Evolutionary conservation across 23 tunicate genomes (phyloP).

Genomic region (Trididemnum clinides): DNA sequence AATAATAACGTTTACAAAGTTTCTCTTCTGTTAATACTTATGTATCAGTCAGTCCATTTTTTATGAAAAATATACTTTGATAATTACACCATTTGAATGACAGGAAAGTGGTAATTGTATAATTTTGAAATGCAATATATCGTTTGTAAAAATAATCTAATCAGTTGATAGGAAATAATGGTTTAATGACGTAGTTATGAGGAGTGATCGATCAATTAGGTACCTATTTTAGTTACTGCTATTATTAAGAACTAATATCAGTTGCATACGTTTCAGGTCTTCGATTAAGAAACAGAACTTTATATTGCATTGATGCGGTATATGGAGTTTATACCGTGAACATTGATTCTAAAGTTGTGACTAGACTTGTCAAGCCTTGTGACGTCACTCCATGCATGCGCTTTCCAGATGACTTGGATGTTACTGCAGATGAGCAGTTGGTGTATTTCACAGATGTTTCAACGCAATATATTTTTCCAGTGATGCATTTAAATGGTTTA

Average conservation of each 20-base stretch:
- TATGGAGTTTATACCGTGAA: conserved; percentile 52
- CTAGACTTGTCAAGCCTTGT: conserved; percentile 28
- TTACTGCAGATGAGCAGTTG: conserved; percentile 34
- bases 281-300: conserved; percentile 20
- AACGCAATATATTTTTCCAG: not conserved
- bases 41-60: not conserved
- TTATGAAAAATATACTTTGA: not conserved
- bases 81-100: too few relatives aligned
- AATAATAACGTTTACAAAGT: not conserved
- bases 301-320: conserved; percentile 61
- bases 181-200: too few relatives aligned
- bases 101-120: too few relatives aligned
- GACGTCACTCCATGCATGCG: conserved; percentile 43
- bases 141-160: too few relatives aligned
- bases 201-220: too few relatives aligned
- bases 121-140: too few relatives aligned
- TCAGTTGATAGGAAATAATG: too few relatives aligned
- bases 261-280: conserved; percentile 34
- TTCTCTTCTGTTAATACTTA: too few relatives aligned
- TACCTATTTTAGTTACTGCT: not conserved
- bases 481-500: not conserved
- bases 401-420: conserved; percentile 69
- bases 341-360: conserved; percentile 11
- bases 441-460: conserved; percentile 59
- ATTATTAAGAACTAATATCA: not conserved